These are phyloP conservation scores for Torymus tubicola DNA, from an alignment of 2,888 invertebrate genomes.

Conservation along the genomic window DNA sequence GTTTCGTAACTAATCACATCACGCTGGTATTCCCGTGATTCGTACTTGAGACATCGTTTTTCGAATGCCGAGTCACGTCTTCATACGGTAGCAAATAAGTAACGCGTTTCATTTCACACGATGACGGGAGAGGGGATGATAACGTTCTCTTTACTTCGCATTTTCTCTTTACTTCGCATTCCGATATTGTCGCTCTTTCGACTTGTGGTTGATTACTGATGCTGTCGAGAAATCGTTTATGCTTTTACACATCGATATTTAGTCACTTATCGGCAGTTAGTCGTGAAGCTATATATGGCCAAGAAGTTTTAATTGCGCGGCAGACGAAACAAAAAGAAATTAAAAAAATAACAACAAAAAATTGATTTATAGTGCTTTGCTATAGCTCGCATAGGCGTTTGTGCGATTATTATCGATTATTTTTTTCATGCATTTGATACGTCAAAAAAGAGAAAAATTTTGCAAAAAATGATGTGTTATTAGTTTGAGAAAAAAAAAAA, in stretches of 20 bases:
- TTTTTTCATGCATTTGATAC: constrained; percentile 33
- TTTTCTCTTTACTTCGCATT: constrained; percentile 9
- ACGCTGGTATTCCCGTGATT: neutral
- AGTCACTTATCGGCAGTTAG: neutral
- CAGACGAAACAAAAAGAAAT: neutral
- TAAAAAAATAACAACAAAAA: constrained; percentile 13
- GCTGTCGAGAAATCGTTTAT: neutral
- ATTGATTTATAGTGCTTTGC: neutral
- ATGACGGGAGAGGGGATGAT: neutral
- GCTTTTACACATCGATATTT: constrained; percentile 1
- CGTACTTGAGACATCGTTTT: constrained; percentile 12
- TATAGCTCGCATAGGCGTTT: neutral
- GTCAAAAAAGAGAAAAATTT: constrained; percentile 10
- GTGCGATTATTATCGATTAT: constrained; percentile 1
- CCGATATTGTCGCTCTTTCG: neutral
- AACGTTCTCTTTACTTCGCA: neutral
- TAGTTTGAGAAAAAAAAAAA: constrained; percentile 15
- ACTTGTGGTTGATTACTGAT: neutral
- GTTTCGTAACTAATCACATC: neutral
- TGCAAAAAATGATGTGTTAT: neutral
- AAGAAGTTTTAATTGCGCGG: neutral
- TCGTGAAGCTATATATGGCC: neutral
- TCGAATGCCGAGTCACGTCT: neutral
- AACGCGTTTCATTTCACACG: constrained; percentile 14
- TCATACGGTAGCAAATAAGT: constrained; percentile 14